Base-by-base conservation (phyloP, 2,113 vertebrate genomes). In the Saccopteryx leptura region DNA sequence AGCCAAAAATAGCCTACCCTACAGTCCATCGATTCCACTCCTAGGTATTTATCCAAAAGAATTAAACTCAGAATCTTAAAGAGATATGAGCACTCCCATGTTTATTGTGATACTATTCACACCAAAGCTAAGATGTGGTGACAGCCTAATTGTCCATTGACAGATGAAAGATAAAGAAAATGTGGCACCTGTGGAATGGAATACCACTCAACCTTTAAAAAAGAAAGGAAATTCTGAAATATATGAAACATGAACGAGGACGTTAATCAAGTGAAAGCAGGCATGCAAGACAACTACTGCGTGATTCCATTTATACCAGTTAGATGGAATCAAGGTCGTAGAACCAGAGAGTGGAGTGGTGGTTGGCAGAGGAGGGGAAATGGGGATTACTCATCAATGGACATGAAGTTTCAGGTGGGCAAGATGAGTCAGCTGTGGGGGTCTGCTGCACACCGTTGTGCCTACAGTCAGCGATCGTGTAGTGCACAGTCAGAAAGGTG, bases 361-460 rank as follows among this genome's bases (percentile, higher is more conserved):
- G 28, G 11, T 26, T 56, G 69, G 24, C 11, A 46, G 11, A 28
- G 9, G 33, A 7, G 2, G 5, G 21, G 18, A 21, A 23, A 17
- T 1, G 26, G 23, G 65, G 21, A 26, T 33, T 31, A 8, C 23
- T 11, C 7, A 21, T 52, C 18, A 14, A 14, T 0, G 5, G 61
- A 24, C 72, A 18, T 18, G 9, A 6, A 31, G 3, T 61, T 61
- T 69, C 39, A 31, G 7, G 5, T 61, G 21, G 68, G 12, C 39
- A 13, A 19, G 24, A 33, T 52, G 39, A 68, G 12, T 19, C 13
- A 52, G 52, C 10, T 2, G 24, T 69, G 19, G 85, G 33, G 54
- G 33, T 21, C 18, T 23, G 19, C n/a, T 8, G 4, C 48, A 5
- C 28, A 39, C 4, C 3, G 4, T 12, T 6, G 4, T 54, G 9